Percentiles rank a stretch among this genome's conserved stretches.
Evolutionary conservation across 2,113 vertebrate species (phyloP).

Genomic region (Physeter macrocephalus): DNA sequence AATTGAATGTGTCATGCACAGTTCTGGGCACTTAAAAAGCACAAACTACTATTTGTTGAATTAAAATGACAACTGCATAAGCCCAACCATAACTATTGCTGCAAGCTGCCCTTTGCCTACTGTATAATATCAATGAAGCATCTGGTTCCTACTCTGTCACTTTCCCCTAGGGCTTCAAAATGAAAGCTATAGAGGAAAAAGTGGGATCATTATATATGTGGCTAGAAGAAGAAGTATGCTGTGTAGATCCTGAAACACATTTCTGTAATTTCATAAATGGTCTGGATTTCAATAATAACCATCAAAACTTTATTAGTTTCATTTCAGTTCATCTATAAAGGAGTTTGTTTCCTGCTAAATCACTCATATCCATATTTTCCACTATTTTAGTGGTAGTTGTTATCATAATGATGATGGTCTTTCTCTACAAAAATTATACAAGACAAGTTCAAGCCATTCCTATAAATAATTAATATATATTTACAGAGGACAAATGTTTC

Average conservation of each 20-base stretch:
- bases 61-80: constrained; percentile 22
- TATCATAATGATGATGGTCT: constrained; percentile 47
- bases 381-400: constrained; percentile 33
- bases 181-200: constrained; percentile 35
- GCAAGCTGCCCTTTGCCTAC: constrained; percentile 9
- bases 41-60: background rate
- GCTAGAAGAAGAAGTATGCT: background rate
- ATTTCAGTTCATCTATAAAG: constrained; percentile 39
- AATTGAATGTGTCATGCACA: background rate
- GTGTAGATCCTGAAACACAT: background rate
- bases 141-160: constrained; percentile 33
- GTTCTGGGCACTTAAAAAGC: background rate
- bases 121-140: background rate
- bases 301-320: constrained; percentile 56
- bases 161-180: constrained; percentile 41
- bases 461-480: constrained; percentile 42
- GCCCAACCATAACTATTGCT: background rate
- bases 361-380: constrained; percentile 48
- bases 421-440: constrained; percentile 18
- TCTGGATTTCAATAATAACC: constrained; percentile 55
- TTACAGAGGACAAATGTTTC: background rate
- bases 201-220: background rate
- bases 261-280: constrained; percentile 62
- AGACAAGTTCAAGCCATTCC: constrained; percentile 10
- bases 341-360: constrained; percentile 58